These are phyloP conservation scores for Agonopterix arenella DNA, from an alignment of 2,888 invertebrate species.

Conservation along the genomic window DNA sequence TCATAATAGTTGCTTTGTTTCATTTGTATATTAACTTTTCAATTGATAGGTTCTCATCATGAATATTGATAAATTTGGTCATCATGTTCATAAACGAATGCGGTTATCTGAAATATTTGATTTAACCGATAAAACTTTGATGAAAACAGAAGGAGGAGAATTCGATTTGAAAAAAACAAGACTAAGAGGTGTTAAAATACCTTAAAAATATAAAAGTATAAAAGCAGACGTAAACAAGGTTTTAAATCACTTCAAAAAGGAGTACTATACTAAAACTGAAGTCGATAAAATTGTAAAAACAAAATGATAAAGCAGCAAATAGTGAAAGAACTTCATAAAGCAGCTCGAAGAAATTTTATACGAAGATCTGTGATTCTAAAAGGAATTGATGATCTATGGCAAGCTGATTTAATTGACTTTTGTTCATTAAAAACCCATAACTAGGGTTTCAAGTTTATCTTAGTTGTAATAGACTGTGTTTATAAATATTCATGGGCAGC, in stretches of 20 bases:
- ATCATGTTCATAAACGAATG: no score
- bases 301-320: slow-evolving; percentile 4
- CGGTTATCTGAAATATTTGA: no score
- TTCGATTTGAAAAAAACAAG: no score
- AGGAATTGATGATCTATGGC: slow-evolving; percentile 47
- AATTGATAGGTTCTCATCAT: no score
- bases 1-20: no score
- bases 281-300: not conserved
- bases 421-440: slow-evolving; percentile 11
- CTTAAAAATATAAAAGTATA: no score
- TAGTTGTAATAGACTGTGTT: slow-evolving; percentile 10
- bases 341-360: slow-evolving; percentile 30
- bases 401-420: slow-evolving; percentile 42
- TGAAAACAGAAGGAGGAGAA: no score
- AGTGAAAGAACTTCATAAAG: slow-evolving; percentile 10
- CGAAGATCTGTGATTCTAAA: slow-evolving; percentile 31
- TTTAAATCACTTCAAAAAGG: not conserved
- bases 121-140: no score
- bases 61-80: no score
- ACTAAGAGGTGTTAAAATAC: no score
- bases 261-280: not conserved
- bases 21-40: no score
- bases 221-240: no score
- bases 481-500: slow-evolving; percentile 11
- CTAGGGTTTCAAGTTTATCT: slow-evolving; percentile 9